Evolutionary conservation across 1,140 invertebrate genomes (phyloP).

Genomic region (Drosophila truncata): DNA sequence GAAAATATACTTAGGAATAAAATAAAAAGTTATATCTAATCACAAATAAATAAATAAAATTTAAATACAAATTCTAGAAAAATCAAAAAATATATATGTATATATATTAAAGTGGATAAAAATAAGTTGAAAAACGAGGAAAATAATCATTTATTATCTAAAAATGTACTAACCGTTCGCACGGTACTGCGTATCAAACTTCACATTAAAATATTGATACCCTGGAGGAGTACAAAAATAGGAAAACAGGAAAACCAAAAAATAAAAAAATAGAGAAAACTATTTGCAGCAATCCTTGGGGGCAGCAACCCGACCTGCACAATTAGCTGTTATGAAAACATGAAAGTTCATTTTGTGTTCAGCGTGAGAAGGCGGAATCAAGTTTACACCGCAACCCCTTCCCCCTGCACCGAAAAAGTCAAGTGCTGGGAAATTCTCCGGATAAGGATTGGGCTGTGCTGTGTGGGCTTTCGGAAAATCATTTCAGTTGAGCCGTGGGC

Average conservation of each 20-base stretch:
- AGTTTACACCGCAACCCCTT: background rate
- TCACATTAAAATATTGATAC: no score
- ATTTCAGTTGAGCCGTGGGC: slow-evolving; percentile 10
- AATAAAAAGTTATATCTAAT: no score
- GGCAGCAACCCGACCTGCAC: background rate
- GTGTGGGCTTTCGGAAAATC: background rate
- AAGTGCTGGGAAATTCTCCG: background rate
- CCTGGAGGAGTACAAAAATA: background rate
- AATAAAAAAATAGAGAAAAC: background rate
- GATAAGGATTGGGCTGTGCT: background rate
- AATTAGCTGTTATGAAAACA: slow-evolving; percentile 12
- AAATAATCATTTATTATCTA: no score
- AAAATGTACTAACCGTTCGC: no score
- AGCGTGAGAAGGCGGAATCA: background rate
- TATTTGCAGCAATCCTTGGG: background rate
- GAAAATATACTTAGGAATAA: no score
- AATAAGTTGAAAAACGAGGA: no score
- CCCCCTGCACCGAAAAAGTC: slow-evolving; percentile 1
- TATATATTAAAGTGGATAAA: no score
- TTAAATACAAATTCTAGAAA: no score
- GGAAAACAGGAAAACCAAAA: background rate
- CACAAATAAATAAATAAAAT: no score
- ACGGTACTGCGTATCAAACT: no score
- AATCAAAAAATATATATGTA: no score
- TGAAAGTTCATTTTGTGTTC: slow-evolving; percentile 3